Percentiles rank a stretch among this genome's conserved stretches.
Conservation (phyloP, 2,888 invertebrate genomes). For the Drosophila meridiana region DNA sequence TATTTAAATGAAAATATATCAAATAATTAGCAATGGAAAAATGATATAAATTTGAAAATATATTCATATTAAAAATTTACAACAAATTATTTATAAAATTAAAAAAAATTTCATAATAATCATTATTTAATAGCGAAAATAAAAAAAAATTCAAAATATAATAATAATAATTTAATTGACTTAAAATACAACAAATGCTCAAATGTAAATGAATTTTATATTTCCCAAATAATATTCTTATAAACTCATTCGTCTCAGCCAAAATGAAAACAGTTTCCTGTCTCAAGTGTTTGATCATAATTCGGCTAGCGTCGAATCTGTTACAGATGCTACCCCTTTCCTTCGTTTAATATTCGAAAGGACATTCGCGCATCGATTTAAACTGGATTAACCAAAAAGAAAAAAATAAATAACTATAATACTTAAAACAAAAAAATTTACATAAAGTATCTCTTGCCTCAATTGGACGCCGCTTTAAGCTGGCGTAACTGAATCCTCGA, state of each 20-base stretch:
- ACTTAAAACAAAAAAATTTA: conserved; percentile 58
- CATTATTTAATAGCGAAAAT: no score
- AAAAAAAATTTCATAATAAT: no score
- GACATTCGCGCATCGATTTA: conserved; percentile 58
- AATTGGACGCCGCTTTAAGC: conserved; percentile 57
- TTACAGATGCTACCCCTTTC: conserved; percentile 8
- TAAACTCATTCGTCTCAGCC: background rate
- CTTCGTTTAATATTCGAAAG: conserved; percentile 16
- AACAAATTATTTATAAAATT: no score
- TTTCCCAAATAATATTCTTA: background rate
- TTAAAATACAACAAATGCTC: no score
- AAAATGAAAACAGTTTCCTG: conserved; percentile 2
- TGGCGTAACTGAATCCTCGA: conserved; percentile 66
- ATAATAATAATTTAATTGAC: background rate
- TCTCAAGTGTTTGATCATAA: conserved; percentile 25
- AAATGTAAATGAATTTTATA: background rate
- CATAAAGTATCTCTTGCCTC: conserved; percentile 66
- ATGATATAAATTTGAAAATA: no score
- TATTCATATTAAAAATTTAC: no score
- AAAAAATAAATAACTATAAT: conserved; percentile 46
- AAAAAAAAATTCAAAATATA: background rate
- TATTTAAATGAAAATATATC: no score
- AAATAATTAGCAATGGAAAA: no score
- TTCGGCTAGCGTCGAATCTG: background rate
- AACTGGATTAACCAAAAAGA: conserved; percentile 64